Evolutionary conservation across 1,140 invertebrate species (phyloP), one percentile per base, ranked within the genome.

Genomic region (Trichoplusia ni): DNA sequence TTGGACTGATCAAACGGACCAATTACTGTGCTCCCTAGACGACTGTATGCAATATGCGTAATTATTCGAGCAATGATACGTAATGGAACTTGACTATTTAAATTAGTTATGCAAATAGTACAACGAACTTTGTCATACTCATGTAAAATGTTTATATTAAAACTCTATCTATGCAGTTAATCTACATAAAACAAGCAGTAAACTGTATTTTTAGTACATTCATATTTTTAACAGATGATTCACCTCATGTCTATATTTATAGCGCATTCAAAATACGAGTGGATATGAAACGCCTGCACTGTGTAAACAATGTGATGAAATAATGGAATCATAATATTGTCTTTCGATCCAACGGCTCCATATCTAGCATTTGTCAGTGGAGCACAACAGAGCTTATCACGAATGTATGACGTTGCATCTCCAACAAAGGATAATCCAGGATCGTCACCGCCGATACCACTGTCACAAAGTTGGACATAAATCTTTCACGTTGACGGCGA

Each of bases 381-480:
- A 58, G 11, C 27, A 59, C 40, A 68, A 49, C 46, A 60, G 54
- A 60, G 31, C 46, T 64, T 64, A 81, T 81, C 72, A 73, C 66
- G 64, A 71, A 76, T 73, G 71, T 72, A 74, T 80, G 78, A 76
- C 72, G 66, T 53, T 71, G 44, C 69, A 67, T 73, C 58, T 71
- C 60, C 59, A 69, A 74, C 69, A 75, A 83, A 86, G 81, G 81
- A 81, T 88, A 81, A 87, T 84, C 74, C 78, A 69, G 78, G 79
- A 82, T 85, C 80, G 81, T 71, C 71, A 64, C 54, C 71, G 77
- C 78, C 69, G 70, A 82, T 81, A 70, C 81, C 68, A 72, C 71
- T 67, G 83, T 85, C 85, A 87, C 76, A 75, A 77, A 78, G 73
- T 77, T 79, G 59, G 72, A 81, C 80, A 79, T 90, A 86, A 90